Base-by-base conservation (phyloP, 1,140 invertebrate species). In the Lutraria rhynchaena region DNA sequence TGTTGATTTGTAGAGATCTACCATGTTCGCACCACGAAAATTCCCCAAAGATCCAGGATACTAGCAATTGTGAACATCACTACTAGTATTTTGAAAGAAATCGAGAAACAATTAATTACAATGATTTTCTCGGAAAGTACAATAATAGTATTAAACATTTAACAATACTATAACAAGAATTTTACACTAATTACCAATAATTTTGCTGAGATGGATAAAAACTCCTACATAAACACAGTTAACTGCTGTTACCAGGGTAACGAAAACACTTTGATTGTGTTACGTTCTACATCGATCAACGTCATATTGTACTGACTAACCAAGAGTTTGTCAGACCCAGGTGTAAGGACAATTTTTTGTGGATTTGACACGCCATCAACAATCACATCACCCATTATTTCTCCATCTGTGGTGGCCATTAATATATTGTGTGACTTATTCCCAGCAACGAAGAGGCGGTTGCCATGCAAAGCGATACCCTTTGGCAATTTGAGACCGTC, bases 371-470 rank as follows among this genome's bases (percentile, higher is more conserved):
- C 76, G 0, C 80, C 83, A 31, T 85, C 83, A 9, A 70, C 65
- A 33, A 85, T 81, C 35, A 85, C 73, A 29, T 85, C 81, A 44
- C 83, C 83, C n/a, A 85, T 76, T 19, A 85, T 75, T 13, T 85
- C 80, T 29, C 83, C 83, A 51, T 85, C 83, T 22, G 81, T 85
- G 33, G 51, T 82, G 22, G 82, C 67, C 75, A 75, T 70, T 5
- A 85, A 44, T 7, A 85, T 55, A 22, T 82, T 85, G 61, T 85
- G 83, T 24, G 80, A 82, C 27, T 82, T 78, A 46, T 69, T 77
- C 41, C 83, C 81, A 19, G 83, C 83, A 7, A 85, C 80, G 49
- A 82, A 85, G 7, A 85, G 51, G 53, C 81, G 81, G 51, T 73
- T 85, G 35, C 83, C 83, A 53, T 82, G 75, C 5, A 85, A 60